phyloP scores from a whole-genome alignment of 2,797 vertebrate genomes.

The Fistularia commersonii region DNA sequence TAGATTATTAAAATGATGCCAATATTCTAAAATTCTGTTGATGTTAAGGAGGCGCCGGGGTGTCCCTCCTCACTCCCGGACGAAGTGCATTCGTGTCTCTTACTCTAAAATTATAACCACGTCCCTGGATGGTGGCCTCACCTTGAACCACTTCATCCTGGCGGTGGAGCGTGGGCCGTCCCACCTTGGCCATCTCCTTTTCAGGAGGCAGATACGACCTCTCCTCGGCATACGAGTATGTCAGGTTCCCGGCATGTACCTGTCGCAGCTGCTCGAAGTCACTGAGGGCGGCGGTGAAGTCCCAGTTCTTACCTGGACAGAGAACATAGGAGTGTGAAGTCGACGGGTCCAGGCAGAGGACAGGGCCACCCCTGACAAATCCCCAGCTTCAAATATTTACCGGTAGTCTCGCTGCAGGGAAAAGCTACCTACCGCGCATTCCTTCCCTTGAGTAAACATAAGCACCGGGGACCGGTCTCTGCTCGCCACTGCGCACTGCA shows the following conservation, averaged over 20 bases:
- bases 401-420: constrained; percentile 21
- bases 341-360: constrained; percentile 1
- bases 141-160: constrained; percentile 93
- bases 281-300: constrained; percentile 88
- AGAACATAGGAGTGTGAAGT: not conserved
- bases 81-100: too few species aligned
- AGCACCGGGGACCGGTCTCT: constrained; percentile 23
- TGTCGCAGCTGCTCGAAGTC: constrained; percentile 95
- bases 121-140: constrained; percentile 44
- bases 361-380: too few species aligned
- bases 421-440: constrained; percentile 40
- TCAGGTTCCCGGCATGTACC: constrained; percentile 85
- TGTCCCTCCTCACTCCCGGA: too few species aligned
- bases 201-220: constrained; percentile 65
- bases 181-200: constrained; percentile 72
- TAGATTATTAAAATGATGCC: too few species aligned
- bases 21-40: too few species aligned
- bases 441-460: constrained; percentile 31
- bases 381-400: constrained; percentile 30
- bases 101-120: not conserved
- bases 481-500: constrained; percentile 13
- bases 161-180: constrained; percentile 82
- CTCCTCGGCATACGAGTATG: constrained; percentile 59
- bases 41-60: too few species aligned
- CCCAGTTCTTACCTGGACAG: constrained; percentile 93